Conservation (phyloP, 2,797 vertebrate genomes). For the Halcyon smyrnensis region DNA sequence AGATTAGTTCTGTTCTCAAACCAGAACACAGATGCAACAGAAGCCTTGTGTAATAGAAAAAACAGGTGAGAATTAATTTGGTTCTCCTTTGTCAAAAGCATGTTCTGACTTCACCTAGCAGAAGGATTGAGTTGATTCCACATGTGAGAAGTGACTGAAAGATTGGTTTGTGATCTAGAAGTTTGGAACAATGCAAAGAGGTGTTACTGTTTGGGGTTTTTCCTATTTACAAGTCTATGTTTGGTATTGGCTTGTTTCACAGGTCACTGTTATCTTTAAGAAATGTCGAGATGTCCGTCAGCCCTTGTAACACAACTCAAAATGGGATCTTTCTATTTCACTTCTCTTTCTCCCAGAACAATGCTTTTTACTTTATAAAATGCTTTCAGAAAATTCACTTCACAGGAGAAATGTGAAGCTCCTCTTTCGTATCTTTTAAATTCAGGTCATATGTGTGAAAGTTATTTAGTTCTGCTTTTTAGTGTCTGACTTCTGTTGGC, state of each 20-base stretch:
- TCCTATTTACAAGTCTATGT: background rate
- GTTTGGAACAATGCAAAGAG: background rate
- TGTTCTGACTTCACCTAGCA: background rate
- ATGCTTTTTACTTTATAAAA: background rate
- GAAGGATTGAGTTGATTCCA: background rate
- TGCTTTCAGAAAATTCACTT: background rate
- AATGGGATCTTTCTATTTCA: background rate
- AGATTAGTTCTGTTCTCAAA: no score
- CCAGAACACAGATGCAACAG: background rate
- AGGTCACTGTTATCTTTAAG: background rate
- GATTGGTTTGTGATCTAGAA: background rate
- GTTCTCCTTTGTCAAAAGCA: background rate
- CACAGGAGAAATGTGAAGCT: background rate
- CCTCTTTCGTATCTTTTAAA: background rate
- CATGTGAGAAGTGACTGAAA: background rate
- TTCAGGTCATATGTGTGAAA: background rate
- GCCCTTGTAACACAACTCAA: no score
- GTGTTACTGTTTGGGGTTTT: background rate
- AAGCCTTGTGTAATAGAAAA: background rate
- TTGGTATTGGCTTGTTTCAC: background rate
- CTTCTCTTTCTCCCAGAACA: background rate
- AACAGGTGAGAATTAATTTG: background rate
- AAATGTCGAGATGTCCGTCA: background rate
- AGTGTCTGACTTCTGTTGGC: background rate
- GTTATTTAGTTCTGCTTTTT: background rate